Evolutionary conservation across 1,140 invertebrate genomes (phyloP), one percentile per base, ranked within the genome.

Genomic region (Drosophila arawakana): DNA sequence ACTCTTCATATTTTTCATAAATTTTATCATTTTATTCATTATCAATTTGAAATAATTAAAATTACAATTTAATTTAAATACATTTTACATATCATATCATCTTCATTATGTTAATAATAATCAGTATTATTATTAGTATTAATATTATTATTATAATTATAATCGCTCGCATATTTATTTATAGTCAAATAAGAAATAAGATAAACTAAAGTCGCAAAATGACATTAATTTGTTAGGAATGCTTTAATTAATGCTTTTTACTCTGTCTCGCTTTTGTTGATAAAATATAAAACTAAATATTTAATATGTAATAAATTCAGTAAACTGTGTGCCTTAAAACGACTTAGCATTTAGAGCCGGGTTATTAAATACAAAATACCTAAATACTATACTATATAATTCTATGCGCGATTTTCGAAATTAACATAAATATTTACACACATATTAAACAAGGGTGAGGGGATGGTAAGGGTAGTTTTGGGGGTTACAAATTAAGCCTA

Each of bases 51-150:
- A 89, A 89, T 89, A 89, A 84, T 89, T 89, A 89, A 81, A 84
- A 89, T 89, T 89, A 89, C 80, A 89, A 89, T 89, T 89, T 81
- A 84, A 84, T 89, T 86, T 88, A 88, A 89, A 73, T 89, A 89
- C 80, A 89, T 79, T 85, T 85, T 86, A 86, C 82, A 86, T 86
- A 74, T 79, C 80, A 83, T 66, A 72, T 88, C 73, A 72, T 86
- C 65, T 63, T 68, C 69, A 59, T 58, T 35, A 37, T 49, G 35
- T n/a, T 54, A 47, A 54, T 73, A 25, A 63, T 67, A 46, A 70
- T 86, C 58, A 71, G 71, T 60, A 72, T 66, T 47, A 61, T 58
- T 37, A 46, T 30, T 30, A 30, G 25, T 30, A 30, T 30, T 60
- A 63, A 68, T 73, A 49, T 49, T 73, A 52, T 43, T 34, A 46